These are phyloP conservation scores for Hylaeus anthracinus DNA, from an alignment of 1,140 invertebrate genomes.

Conservation along the genomic window DNA sequence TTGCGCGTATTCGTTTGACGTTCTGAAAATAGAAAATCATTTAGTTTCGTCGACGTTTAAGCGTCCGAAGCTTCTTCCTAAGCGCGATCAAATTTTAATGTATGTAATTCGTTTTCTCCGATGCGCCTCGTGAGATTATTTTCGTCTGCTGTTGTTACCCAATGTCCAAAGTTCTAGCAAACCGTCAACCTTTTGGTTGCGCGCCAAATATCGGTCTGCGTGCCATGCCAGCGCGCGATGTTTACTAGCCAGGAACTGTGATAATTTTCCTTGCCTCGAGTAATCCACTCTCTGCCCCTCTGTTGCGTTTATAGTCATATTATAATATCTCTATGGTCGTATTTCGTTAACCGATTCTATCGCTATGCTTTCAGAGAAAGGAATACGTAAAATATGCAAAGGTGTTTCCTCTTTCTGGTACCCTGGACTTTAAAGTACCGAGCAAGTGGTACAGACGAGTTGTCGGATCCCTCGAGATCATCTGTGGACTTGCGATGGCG, in stretches of 20 bases:
- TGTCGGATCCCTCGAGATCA: constrained; percentile 93
- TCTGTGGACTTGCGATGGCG: constrained; percentile 93
- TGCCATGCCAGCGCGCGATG: constrained; percentile 40
- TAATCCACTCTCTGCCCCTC: not conserved
- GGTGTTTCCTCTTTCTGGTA: constrained; percentile 94
- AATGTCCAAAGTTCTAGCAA: constrained; percentile 43
- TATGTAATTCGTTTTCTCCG: constrained; percentile 12
- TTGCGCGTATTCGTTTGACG: not conserved
- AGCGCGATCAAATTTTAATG: constrained; percentile 8
- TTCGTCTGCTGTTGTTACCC: constrained; percentile 32
- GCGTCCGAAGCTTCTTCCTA: not conserved
- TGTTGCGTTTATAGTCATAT: not conserved
- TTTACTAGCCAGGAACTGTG: constrained; percentile 18
- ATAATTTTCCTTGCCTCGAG: constrained; percentile 8
- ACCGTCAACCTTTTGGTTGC: constrained; percentile 30
- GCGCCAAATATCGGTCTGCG: constrained; percentile 36
- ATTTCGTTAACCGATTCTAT: not conserved
- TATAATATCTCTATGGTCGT: too few relatives aligned
- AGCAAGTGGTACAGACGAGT: constrained; percentile 95
- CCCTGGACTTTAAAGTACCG: constrained; percentile 92
- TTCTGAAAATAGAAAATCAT: not conserved
- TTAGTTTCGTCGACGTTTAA: not conserved
- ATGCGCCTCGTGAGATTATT: constrained; percentile 37
- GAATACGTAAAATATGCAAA: constrained; percentile 98
- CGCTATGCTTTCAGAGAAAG: constrained; percentile 90